Conservation (phyloP, 2,888 invertebrate genomes). For the Stenodema calcarata region DNA sequence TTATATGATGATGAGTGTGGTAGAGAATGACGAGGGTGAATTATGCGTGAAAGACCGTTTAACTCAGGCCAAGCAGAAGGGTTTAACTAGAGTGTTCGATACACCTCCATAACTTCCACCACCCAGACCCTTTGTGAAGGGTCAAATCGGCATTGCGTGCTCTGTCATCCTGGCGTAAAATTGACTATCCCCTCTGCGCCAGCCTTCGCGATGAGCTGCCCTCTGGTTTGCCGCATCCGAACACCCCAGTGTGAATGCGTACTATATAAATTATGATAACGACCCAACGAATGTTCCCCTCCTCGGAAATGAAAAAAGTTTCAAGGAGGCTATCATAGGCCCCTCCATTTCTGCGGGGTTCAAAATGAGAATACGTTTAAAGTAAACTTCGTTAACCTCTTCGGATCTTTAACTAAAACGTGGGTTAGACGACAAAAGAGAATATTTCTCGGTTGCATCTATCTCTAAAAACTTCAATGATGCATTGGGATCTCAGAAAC, state of each 20-base stretch:
- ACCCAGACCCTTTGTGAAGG: background rate
- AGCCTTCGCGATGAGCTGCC: background rate
- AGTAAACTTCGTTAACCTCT: too few species aligned
- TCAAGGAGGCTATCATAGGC: background rate
- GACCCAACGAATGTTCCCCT: background rate
- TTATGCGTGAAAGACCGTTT: too few species aligned
- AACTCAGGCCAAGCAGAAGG: background rate
- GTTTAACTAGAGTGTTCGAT: background rate
- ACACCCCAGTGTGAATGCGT: background rate
- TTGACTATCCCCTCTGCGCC: background rate
- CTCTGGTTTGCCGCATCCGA: background rate
- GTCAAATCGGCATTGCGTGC: conserved; percentile 22
- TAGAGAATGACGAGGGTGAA: too few species aligned
- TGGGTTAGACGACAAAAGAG: too few species aligned
- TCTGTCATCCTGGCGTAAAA: background rate
- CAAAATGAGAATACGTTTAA: too few species aligned
- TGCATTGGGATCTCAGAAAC: too few species aligned
- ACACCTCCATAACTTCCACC: background rate
- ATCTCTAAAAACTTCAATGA: too few species aligned
- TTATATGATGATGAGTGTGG: too few species aligned
- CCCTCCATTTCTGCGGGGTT: too few species aligned
- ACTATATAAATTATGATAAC: background rate
- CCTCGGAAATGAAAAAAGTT: background rate
- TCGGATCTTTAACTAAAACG: too few species aligned
- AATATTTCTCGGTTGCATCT: too few species aligned